A percentile compares a stretch with the other conserved stretches of the same genome.
These are phyloP conservation scores for Epinephelus coioides DNA, from an alignment of 2,797 vertebrate species.

Conservation along the genomic window DNA sequence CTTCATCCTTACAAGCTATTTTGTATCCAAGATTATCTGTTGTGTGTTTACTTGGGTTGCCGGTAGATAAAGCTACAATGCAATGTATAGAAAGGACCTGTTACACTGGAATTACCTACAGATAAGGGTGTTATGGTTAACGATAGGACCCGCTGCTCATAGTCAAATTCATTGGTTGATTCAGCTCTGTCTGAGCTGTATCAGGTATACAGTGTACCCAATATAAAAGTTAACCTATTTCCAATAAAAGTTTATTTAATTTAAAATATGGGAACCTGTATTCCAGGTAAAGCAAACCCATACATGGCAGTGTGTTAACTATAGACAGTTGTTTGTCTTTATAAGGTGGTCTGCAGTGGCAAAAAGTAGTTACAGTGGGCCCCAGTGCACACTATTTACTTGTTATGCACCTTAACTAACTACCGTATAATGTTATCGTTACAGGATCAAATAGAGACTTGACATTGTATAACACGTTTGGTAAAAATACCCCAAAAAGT, in stretches of 20 bases:
- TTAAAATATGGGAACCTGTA: neutral
- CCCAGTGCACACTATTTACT: too few species aligned
- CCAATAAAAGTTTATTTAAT: neutral
- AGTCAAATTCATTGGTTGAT: neutral
- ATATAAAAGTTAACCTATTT: neutral
- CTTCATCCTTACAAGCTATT: neutral
- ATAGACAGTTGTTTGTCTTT: neutral
- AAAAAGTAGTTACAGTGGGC: too few species aligned
- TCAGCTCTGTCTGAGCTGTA: neutral
- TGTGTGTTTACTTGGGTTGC: neutral
- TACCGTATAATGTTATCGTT: too few species aligned
- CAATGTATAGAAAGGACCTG: neutral
- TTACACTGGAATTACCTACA: constrained; percentile 3
- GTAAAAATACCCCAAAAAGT: too few species aligned
- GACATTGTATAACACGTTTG: too few species aligned
- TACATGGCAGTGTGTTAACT: neutral
- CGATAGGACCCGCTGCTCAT: neutral
- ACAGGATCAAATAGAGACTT: too few species aligned
- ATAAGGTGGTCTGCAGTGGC: neutral
- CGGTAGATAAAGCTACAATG: neutral
- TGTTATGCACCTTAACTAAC: too few species aligned
- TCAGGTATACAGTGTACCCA: too few species aligned
- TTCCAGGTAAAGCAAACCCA: neutral
- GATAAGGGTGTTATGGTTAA: neutral
- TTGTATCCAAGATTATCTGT: neutral